A percentile compares a stretch with the other conserved stretches of the same genome.
Conservation (phyloP, 2,797 vertebrate species). For the Pyrocephalus nanus region DNA sequence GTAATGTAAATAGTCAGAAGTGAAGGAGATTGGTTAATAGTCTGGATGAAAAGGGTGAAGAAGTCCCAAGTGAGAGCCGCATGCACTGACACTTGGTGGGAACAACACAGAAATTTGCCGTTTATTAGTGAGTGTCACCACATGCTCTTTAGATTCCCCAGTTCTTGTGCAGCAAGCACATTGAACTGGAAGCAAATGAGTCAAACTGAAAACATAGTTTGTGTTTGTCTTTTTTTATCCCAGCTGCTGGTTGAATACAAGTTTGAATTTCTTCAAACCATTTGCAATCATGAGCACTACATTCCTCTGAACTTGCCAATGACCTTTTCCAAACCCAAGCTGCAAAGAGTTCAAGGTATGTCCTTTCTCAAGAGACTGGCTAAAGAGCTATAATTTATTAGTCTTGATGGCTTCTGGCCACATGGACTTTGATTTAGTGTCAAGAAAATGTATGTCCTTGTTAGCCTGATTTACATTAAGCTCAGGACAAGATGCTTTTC, state of each 20-base stretch:
- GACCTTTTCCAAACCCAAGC: conserved; percentile 91
- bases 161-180: neutral
- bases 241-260: conserved; percentile 94
- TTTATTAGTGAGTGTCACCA: neutral
- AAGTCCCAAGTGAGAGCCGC: neutral
- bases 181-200: neutral
- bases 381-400: neutral
- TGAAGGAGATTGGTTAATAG: neutral
- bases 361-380: neutral
- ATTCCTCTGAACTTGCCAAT: conserved; percentile 97
- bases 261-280: conserved; percentile 92
- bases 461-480: neutral
- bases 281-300: conserved; percentile 96
- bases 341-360: conserved; percentile 92
- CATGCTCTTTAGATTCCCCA: neutral
- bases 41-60: neutral
- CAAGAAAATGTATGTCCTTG: neutral
- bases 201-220: neutral
- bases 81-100: neutral
- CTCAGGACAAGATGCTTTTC: neutral
- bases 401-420: neutral
- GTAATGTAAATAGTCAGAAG: neutral
- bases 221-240: neutral
- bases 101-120: neutral
- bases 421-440: neutral